These are phyloP conservation scores for Petrolisthes manimaculis DNA, from an alignment of 2,888 invertebrate genomes.

Conservation along the genomic window DNA sequence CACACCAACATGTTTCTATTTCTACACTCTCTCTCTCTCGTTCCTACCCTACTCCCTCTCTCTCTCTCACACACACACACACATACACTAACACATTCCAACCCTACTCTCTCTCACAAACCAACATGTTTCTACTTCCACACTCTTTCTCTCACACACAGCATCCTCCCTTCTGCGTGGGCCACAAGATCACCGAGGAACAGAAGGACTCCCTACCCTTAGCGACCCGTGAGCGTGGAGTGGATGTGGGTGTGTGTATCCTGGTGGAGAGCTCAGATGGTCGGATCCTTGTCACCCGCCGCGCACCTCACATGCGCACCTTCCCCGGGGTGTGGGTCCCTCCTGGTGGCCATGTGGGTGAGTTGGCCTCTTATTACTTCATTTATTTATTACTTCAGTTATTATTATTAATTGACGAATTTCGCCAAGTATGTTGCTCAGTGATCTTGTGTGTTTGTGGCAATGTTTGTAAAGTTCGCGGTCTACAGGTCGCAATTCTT, in stretches of 20 bases:
- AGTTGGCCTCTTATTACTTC: not conserved
- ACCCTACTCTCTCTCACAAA: not conserved
- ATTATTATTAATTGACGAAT: not conserved
- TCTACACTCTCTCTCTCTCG: constrained; percentile 1
- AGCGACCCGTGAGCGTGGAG: constrained; percentile 44
- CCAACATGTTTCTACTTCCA: not conserved
- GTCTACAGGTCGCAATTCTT: too few relatives aligned
- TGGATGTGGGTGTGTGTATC: constrained; percentile 67
- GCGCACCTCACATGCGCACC: constrained; percentile 70
- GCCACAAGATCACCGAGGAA: constrained; percentile 40
- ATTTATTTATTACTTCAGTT: too few relatives aligned
- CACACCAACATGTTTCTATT: not conserved
- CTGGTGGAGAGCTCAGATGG: constrained; percentile 70
- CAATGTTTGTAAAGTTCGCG: too few relatives aligned
- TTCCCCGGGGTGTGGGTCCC: constrained; percentile 72
- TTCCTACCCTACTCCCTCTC: not conserved
- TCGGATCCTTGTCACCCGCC: constrained; percentile 70
- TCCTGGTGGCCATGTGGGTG: constrained; percentile 71
- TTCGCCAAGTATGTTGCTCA: too few relatives aligned
- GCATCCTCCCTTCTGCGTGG: constrained; percentile 63
- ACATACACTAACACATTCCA: not conserved
- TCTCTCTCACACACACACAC: not conserved
- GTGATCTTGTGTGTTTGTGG: too few relatives aligned
- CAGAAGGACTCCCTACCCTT: constrained; percentile 37
- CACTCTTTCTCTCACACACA: not conserved